Evolutionary conservation across 2,797 vertebrate genomes (phyloP).

Genomic region (Uromys caudimaculatus): DNA sequence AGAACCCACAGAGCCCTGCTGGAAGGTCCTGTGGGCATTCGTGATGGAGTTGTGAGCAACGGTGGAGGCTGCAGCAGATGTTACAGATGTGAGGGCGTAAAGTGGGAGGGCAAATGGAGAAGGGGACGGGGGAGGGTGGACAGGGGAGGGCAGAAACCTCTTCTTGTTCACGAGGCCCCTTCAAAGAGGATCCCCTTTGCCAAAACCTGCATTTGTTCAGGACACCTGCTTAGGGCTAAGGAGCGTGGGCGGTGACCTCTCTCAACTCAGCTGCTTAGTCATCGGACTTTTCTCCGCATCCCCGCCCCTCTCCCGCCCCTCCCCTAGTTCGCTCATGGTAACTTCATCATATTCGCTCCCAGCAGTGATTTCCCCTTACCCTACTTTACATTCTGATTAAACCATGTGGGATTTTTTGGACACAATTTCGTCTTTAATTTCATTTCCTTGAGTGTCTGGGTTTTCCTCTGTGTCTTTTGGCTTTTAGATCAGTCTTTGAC

Average conservation of each 20-base stretch:
- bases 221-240: rapidly evolving
- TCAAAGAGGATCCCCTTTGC: neutral
- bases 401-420: constrained; percentile 53
- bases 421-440: constrained; percentile 52
- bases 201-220: neutral
- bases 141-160: neutral
- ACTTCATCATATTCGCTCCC: neutral
- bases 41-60: neutral
- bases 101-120: neutral
- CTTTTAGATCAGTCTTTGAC: neutral
- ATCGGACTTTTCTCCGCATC: neutral
- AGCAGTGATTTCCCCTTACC: constrained; percentile 3
- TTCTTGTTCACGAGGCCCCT: neutral
- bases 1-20: neutral
- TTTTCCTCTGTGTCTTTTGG: neutral
- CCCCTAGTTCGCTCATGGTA: neutral
- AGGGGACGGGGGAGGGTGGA: rapidly evolving
- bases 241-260: neutral
- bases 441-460: constrained; percentile 63
- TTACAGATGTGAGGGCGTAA: neutral
- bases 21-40: neutral
- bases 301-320: neutral
- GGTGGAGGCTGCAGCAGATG: neutral
- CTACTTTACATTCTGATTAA: neutral
- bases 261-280: neutral